phyloP scores from a whole-genome alignment of 2,888 invertebrate species.

The Thumatha senex region DNA sequence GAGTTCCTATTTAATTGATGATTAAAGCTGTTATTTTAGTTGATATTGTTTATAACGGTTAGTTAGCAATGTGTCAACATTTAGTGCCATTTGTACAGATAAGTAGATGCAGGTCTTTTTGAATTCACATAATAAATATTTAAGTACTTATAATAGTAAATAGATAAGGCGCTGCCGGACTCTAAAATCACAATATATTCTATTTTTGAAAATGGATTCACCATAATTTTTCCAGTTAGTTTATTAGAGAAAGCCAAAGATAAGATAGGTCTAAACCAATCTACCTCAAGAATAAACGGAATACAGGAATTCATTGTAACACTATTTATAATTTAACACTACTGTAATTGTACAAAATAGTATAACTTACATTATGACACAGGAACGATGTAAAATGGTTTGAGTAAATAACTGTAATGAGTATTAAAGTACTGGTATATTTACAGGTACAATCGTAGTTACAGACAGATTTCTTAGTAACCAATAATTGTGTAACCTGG shows the following conservation, averaged over 20 bases:
- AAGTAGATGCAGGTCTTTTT: constrained; percentile 11
- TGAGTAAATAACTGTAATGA: no score
- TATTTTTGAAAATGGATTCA: no score
- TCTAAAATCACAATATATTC: no score
- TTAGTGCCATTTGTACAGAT: constrained; percentile 48
- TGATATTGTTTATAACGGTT: constrained; percentile 60
- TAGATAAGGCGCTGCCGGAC: no score
- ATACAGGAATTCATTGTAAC: constrained; percentile 53
- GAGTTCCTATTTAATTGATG: constrained; percentile 77
- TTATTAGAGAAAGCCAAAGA: no score
- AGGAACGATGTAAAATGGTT: no score
- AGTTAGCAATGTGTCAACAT: constrained; percentile 43
- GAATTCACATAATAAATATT: constrained; percentile 16
- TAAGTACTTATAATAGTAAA: no score
- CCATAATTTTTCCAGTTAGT: no score
- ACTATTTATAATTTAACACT: constrained; percentile 45
- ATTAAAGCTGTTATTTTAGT: constrained; percentile 59
- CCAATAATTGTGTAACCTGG: no score
- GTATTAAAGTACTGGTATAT: no score
- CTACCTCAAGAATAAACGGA: constrained; percentile 68
- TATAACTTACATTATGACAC: constrained; percentile 43
- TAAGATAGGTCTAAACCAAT: constrained; percentile 40
- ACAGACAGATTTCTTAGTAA: no score
- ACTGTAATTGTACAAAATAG: constrained; percentile 71
- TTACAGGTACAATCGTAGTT: no score